Evolutionary conservation across 2,888 invertebrate species (phyloP).

Genomic region (Chydorus sphaericus): DNA sequence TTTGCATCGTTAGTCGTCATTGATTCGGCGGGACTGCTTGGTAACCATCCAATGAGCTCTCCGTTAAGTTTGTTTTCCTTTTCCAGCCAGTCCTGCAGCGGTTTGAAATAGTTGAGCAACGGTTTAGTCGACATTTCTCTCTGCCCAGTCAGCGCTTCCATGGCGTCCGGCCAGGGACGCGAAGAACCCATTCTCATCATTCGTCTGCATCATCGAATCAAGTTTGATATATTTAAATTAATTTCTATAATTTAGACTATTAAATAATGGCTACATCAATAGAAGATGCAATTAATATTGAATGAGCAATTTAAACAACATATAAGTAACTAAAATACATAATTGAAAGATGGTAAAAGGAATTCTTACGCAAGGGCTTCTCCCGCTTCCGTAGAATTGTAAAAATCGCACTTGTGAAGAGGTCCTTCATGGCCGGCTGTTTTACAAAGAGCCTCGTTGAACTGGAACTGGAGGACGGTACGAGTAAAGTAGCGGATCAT

Average conservation of each 20-base stretch:
- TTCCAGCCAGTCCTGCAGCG: conserved; percentile 33
- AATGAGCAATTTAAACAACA: too few species aligned
- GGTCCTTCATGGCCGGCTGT: conserved; percentile 27
- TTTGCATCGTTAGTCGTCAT: too few species aligned
- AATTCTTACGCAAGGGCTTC: conserved; percentile 24
- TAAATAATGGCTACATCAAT: too few species aligned
- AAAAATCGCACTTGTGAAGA: conserved; percentile 30
- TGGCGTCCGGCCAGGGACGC: conserved; percentile 35
- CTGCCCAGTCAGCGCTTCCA: conserved; percentile 31
- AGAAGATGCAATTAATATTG: too few species aligned
- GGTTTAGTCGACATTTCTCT: conserved; percentile 30
- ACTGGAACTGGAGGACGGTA: conserved; percentile 35
- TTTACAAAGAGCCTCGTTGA: conserved; percentile 32
- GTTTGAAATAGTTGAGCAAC: conserved; percentile 35
- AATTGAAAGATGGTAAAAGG: too few species aligned
- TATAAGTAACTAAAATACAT: too few species aligned
- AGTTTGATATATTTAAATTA: not conserved
- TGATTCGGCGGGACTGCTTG: too few species aligned
- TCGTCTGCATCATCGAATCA: conserved; percentile 14
- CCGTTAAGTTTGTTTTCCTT: conserved; percentile 27
- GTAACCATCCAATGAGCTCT: conserved; percentile 30
- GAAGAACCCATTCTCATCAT: conserved; percentile 34
- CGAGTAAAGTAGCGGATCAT: conserved; percentile 32
- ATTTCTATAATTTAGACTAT: not conserved
- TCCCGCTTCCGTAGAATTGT: conserved; percentile 31